Evolutionary conservation across 1,140 invertebrate species (phyloP).

Genomic region (Paraescarpia echinospica): DNA sequence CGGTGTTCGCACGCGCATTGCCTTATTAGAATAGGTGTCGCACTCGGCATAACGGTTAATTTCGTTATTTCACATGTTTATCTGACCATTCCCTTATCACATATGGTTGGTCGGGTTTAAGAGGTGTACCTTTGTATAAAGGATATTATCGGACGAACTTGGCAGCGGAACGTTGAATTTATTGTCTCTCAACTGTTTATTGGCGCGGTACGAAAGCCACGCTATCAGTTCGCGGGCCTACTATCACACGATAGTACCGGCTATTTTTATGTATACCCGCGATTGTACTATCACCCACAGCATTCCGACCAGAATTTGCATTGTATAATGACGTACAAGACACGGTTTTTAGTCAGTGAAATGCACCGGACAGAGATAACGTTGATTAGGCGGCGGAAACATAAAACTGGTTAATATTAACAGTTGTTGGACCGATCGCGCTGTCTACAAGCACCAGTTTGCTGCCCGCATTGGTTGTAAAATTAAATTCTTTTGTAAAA

Average conservation of each 20-base stretch:
- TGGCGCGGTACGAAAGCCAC: neutral
- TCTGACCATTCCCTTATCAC: neutral
- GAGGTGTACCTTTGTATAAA: slow-evolving; percentile 1
- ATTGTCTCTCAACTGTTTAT: slow-evolving; percentile 1
- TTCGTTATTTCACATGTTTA: neutral
- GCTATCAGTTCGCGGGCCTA: neutral
- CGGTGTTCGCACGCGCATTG: neutral
- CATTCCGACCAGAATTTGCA: neutral
- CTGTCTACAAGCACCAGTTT: too few relatives aligned
- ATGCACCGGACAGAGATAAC: neutral
- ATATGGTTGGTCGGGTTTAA: neutral
- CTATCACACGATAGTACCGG: neutral
- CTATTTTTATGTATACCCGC: neutral
- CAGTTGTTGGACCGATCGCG: neutral
- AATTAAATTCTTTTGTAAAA: neutral
- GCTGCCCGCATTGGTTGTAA: too few relatives aligned
- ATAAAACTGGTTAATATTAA: neutral
- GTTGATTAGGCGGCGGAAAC: neutral
- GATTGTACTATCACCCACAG: neutral
- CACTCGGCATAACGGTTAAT: neutral
- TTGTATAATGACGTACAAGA: slow-evolving; percentile 6
- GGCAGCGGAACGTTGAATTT: neutral
- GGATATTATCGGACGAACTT: neutral
- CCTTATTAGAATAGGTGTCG: neutral
- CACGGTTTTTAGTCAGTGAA: neutral